Evolutionary conservation across 2,888 invertebrate species (phyloP).

Genomic region (Belgica antarctica): DNA sequence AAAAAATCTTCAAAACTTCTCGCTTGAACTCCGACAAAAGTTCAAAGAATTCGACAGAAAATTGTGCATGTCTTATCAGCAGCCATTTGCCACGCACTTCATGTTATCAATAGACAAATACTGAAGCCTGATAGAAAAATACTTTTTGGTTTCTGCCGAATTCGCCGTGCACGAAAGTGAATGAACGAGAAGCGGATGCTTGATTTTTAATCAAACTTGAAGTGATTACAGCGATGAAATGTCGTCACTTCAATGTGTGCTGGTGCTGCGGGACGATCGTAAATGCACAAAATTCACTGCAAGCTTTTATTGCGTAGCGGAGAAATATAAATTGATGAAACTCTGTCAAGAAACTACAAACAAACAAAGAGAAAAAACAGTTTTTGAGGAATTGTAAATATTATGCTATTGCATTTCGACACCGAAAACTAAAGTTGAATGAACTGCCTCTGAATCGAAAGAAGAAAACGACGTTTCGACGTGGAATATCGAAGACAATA

Average conservation of each 20-base stretch:
- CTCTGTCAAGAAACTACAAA: conserved; percentile 29
- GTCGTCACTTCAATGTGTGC: not conserved
- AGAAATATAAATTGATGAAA: conserved; percentile 18
- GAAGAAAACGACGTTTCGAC: no score
- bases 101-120: conserved; percentile 40
- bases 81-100: not conserved
- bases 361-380: conserved; percentile 40
- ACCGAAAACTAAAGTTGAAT: conserved; percentile 34
- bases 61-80: not conserved
- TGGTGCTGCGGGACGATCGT: not conserved
- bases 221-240: not conserved
- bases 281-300: conserved; percentile 20
- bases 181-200: conserved; percentile 24
- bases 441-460: conserved; percentile 42
- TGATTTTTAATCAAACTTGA: conserved; percentile 28
- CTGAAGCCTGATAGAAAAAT: not conserved
- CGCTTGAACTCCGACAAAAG: no score
- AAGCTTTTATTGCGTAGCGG: not conserved
- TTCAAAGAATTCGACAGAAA: no score
- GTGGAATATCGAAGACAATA: not conserved
- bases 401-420: conserved; percentile 40
- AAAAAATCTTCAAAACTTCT: not conserved
- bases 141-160: conserved; percentile 21
- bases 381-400: conserved; percentile 35
- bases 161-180: not conserved